Evolutionary conservation across 2,113 vertebrate genomes (phyloP).

Genomic region (Enhydra lutris): DNA sequence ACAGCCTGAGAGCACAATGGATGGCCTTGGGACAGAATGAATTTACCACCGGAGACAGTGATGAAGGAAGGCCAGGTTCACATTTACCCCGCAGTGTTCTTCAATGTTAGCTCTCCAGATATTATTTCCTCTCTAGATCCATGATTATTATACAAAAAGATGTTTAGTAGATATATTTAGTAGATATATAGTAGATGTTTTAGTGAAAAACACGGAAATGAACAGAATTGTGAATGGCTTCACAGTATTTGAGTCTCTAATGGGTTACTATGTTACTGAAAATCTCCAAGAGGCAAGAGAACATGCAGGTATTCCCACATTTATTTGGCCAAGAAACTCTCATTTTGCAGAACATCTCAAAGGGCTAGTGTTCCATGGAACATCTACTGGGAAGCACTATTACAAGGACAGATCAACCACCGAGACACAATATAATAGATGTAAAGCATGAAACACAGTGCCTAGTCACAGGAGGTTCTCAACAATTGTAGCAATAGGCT

Average conservation of each 20-base stretch:
- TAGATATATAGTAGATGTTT: too few species aligned
- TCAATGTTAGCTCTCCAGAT: not conserved
- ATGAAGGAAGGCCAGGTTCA: conserved; percentile 18
- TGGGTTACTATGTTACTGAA: not conserved
- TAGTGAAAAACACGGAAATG: not conserved
- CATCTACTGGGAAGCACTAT: not conserved
- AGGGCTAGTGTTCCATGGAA: not conserved
- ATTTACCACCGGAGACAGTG: not conserved
- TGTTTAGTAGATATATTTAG: not conserved
- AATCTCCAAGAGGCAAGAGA: not conserved
- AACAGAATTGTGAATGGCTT: not conserved
- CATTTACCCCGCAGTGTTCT: not conserved
- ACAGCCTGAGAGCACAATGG: not conserved
- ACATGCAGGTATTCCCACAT: not conserved
- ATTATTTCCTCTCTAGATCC: not conserved
- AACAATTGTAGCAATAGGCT: not conserved
- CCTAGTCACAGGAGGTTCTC: not conserved
- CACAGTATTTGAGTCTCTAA: not conserved
- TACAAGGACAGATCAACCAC: not conserved
- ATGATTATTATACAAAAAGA: not conserved
- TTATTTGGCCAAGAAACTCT: not conserved
- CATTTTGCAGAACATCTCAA: conserved; percentile 2
- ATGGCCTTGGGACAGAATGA: not conserved
- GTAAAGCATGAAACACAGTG: not conserved
- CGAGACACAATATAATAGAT: not conserved